phyloP scores from a whole-genome alignment of 2,888 invertebrate species.

The Ophion ventricosus region DNA sequence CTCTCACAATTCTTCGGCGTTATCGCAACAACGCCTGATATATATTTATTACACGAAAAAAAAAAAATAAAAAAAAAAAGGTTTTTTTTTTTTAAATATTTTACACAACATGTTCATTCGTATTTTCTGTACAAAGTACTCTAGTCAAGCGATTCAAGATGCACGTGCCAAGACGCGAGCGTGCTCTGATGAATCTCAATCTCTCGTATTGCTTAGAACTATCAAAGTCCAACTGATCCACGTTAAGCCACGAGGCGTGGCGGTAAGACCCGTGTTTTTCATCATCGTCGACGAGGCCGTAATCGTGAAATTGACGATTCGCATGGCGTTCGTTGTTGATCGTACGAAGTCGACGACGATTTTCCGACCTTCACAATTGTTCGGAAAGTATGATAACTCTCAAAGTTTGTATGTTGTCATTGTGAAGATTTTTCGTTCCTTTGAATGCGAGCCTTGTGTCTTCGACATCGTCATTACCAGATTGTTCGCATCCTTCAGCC shows the following conservation, averaged over 20 bases:
- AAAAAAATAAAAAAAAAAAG: background rate
- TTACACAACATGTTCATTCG: conserved; percentile 61
- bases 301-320: conserved; percentile 28
- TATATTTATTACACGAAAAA: conserved; percentile 20
- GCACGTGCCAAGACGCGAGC: conserved; percentile 61
- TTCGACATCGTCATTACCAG: conserved; percentile 74
- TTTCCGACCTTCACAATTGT: conserved; percentile 79
- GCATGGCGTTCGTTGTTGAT: background rate
- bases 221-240: conserved; percentile 2
- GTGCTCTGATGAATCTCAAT: conserved; percentile 61
- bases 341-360: conserved; percentile 56
- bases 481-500: conserved; percentile 81
- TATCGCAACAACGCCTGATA: background rate
- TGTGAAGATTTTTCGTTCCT: conserved; percentile 75
- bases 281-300: conserved; percentile 18
- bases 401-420: conserved; percentile 81
- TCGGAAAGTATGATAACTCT: conserved; percentile 82
- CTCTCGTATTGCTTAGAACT: conserved; percentile 65
- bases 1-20: background rate
- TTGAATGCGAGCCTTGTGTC: conserved; percentile 75
- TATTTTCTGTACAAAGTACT: conserved; percentile 60
- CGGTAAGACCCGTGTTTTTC: background rate
- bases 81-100: background rate
- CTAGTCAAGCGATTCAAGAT: conserved; percentile 63
- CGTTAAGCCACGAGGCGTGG: background rate